Base-by-base conservation (phyloP, 2,888 invertebrate genomes). In the Sinohyriopsis cumingii region DNA sequence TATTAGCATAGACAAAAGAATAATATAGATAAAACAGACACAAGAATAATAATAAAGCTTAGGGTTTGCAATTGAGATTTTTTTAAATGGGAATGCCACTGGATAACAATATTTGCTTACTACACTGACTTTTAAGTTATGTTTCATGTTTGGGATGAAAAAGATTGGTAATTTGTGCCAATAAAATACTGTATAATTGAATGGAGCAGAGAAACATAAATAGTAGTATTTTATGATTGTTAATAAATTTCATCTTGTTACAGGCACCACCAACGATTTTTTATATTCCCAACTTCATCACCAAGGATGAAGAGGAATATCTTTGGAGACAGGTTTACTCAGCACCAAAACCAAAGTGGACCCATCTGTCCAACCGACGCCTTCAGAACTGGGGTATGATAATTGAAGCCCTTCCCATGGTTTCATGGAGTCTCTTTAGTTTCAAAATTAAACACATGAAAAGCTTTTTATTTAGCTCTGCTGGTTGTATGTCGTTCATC, bases 331-430 rank as follows among this genome's bases (percentile, higher is more conserved):
- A 94, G 80, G 93, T 98, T 33, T 94, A 95, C 85, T 91, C 92
- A 57, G 94, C 94, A 18, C 98, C 99, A 1, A 87, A 95, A 93
- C 98, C 98, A 15, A 97, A 97, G 91, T 99, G 99, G 99, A 97
- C 97, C 2, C 95, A 95, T 87, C 92, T 99, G 59, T 93, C 94
- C 25, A 95, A 97, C 88, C 92, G 99, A 77, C 93, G 98, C 76
- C 92, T 99, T n/a, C 97, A 99, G 89, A 98, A 99, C 90, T 99
- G 98, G 94, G 99, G 91, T 90, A 81, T 25, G 22, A 22, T 18
- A 18, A 22, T 15, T 57, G 12, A 33, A 33, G 33, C 33, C 72
- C 63, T 28, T 22, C 55, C n/a, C 20, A 9, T 59, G 18, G 22
- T 9, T 3, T 56, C 25, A 25, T 22, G 25, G 62, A n/a, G 24